Evolutionary conservation across 2,113 vertebrate species (phyloP), one percentile per base, ranked within the genome.

Genomic region (Strix aluco): DNA sequence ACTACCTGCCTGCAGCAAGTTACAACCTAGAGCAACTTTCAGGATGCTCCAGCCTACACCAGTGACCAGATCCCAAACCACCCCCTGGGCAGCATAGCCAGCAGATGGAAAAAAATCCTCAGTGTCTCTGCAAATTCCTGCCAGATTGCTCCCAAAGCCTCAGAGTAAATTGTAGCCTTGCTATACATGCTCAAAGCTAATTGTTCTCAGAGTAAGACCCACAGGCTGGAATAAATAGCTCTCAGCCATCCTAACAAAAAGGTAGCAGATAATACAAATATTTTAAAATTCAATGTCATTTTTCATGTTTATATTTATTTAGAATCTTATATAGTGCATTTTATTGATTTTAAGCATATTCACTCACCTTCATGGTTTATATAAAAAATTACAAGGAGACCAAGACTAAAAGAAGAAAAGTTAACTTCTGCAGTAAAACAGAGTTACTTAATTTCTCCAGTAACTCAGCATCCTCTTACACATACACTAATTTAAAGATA

Each of bases 31-130:
- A 69, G 18, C 16, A 70, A 18, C 10, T 78, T 62, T 54, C 67
- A 80, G 23, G 25, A 15, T 67, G 36, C 44, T 58, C 23, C 34
- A 82, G 25, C 30, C 46, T 46, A 12, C 5, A 20, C 10, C 32
- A 38, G 23, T 40, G n/a, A 74, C 29, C 59, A 74, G 10, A 59
- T 38, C 15, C 32, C 52, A 81, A 27, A 58, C 4, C 13, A 42
- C 0, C 0, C 11, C 13, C 13, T 6, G 1, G 34, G 20, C 12
- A 62, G 21, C 12, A 54, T 0, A 83, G 36, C 10, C 42, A 81
- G 51, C 2, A 62, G 29, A 54, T 5, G 10, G 8, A 1, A 27
- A 82, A 67, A 79, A 27, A 30, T 25, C 55, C 27, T 25, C 5
- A 3, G 42, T 42, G 46, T 16, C 12, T 73, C 66, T 66, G 25